Evolutionary conservation across 2,113 vertebrate species (phyloP).

Genomic region (Rattus rattus): DNA sequence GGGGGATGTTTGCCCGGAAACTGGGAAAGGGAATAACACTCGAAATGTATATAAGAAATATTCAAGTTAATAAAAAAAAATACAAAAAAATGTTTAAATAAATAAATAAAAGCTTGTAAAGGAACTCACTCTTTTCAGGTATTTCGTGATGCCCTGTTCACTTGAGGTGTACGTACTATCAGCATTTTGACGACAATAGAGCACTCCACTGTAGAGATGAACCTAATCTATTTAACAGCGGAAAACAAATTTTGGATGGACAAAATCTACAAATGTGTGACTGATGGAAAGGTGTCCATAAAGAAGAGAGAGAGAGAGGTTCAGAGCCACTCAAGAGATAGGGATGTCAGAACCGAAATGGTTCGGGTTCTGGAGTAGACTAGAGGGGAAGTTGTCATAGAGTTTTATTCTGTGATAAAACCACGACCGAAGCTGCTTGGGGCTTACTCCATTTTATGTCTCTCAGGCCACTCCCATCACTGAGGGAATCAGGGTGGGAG

Average conservation of each 20-base stretch:
- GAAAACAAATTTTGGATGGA: background rate
- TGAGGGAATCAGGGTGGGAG: background rate
- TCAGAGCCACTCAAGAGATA: background rate
- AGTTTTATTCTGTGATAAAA: background rate
- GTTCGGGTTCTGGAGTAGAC: background rate
- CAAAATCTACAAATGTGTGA: background rate
- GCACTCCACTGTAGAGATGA: background rate
- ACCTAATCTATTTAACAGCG: background rate
- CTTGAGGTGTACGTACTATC: background rate
- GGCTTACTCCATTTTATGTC: background rate
- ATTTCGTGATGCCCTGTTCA: background rate
- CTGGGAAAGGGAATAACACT: no score
- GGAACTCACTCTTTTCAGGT: background rate
- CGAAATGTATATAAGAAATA: no score
- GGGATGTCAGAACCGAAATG: background rate
- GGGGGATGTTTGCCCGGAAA: no score
- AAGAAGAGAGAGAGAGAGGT: background rate
- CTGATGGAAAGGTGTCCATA: background rate
- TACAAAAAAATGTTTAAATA: no score
- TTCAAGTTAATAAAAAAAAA: no score
- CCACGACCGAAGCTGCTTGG: background rate
- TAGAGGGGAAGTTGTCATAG: background rate
- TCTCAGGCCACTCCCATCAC: background rate
- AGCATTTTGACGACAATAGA: background rate
- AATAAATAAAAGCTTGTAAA: background rate